Percentiles rank a stretch among this genome's conserved stretches.
Evolutionary conservation across 2,797 vertebrate species (phyloP).

Genomic region (Chromobotia macracanthus): DNA sequence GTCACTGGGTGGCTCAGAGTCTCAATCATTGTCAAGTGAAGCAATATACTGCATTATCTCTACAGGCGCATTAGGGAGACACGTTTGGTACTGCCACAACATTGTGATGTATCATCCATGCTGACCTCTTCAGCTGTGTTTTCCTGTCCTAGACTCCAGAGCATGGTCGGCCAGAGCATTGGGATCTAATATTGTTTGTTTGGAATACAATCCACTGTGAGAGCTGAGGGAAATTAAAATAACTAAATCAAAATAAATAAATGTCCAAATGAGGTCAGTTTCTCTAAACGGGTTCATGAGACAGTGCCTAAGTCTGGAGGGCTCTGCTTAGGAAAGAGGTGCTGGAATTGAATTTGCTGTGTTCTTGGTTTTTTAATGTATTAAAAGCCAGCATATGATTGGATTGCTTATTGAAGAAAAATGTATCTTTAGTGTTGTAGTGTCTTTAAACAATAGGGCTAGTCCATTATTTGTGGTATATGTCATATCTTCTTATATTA

Average conservation of each 20-base stretch:
- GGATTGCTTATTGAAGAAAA: constrained; percentile 69
- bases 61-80: background rate
- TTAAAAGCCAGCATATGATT: constrained; percentile 73
- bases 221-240: constrained; percentile 60
- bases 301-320: constrained; percentile 57
- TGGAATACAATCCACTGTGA: constrained; percentile 47
- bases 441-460: constrained; percentile 53
- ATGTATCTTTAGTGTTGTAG: too few species aligned
- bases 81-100: background rate
- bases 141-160: constrained; percentile 28
- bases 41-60: background rate
- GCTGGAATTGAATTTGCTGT: constrained; percentile 67
- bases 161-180: constrained; percentile 6
- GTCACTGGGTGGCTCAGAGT: background rate
- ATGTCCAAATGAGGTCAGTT: constrained; percentile 57
- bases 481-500: constrained; percentile 24
- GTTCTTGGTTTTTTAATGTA: constrained; percentile 73
- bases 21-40: background rate
- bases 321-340: constrained; percentile 49
- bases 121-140: constrained; percentile 5
- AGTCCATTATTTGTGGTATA: constrained; percentile 16
- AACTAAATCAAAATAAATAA: constrained; percentile 68
- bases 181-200: constrained; percentile 36
- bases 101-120: constrained; percentile 8
- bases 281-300: constrained; percentile 52